Evolutionary conservation across 2,888 invertebrate species (phyloP).

Genomic region (Sinohyriopsis cumingii): DNA sequence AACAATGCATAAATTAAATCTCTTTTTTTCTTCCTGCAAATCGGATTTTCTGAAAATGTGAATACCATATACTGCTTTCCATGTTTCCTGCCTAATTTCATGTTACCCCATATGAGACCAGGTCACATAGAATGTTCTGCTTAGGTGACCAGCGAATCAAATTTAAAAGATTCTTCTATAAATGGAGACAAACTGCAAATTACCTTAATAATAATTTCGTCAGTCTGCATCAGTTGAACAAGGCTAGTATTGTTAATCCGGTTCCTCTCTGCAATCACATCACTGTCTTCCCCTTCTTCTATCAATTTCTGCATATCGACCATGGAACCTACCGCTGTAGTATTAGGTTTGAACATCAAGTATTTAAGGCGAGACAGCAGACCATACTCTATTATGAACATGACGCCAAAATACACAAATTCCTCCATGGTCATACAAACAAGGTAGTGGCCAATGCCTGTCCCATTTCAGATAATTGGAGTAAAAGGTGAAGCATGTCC

Average conservation of each 20-base stretch:
- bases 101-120: no score
- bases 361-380: conserved; percentile 12
- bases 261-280: conserved; percentile 68
- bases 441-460: conserved; percentile 80
- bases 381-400: conserved; percentile 78
- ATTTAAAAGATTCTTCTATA: no score
- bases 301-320: background rate
- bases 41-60: no score
- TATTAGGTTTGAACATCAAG: conserved; percentile 1
- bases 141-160: no score
- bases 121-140: no score
- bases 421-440: conserved; percentile 76
- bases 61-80: no score
- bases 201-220: conserved; percentile 75
- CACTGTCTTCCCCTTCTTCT: conserved; percentile 56
- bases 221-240: conserved; percentile 32
- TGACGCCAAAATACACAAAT: conserved; percentile 76
- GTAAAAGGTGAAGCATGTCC: conserved; percentile 56
- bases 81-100: no score
- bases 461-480: conserved; percentile 79
- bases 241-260: conserved; percentile 57
- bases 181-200: no score
- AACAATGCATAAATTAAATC: no score
- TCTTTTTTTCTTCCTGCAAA: no score
- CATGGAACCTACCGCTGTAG: background rate